A percentile compares a stretch with the other conserved stretches of the same genome.
These are phyloP conservation scores for Andrena praecox DNA, from an alignment of 2,888 invertebrate species.

Conservation along the genomic window DNA sequence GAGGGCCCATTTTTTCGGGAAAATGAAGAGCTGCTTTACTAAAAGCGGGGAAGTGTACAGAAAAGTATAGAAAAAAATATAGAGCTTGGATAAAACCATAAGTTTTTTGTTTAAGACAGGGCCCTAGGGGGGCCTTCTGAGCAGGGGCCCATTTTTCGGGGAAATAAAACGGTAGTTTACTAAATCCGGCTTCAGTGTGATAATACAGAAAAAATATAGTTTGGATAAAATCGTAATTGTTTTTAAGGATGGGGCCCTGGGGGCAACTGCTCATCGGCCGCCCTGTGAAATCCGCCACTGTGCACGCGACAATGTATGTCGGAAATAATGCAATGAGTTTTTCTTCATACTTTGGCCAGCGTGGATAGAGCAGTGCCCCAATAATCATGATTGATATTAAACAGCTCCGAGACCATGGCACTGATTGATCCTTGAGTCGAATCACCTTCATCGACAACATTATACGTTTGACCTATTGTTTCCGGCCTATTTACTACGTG, in stretches of 20 bases:
- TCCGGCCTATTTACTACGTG: slow-evolving; percentile 87
- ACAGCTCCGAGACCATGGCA: slow-evolving; percentile 92
- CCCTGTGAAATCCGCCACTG: not conserved
- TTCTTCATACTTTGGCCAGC: slow-evolving; percentile 89
- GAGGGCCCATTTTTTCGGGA: too few species aligned
- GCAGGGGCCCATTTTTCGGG: too few species aligned
- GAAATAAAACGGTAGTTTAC: too few species aligned
- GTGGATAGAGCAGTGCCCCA: slow-evolving; percentile 93
- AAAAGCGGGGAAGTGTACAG: too few species aligned
- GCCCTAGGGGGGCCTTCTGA: too few species aligned
- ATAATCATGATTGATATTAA: slow-evolving; percentile 94
- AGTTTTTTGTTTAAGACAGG: too few species aligned
- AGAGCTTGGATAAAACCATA: too few species aligned
- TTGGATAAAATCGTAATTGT: not conserved
- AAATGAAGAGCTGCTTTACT: too few species aligned
- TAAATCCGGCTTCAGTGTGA: not conserved
- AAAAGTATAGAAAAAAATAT: too few species aligned
- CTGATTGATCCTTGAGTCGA: slow-evolving; percentile 95
- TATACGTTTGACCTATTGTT: slow-evolving; percentile 89
- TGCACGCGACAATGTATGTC: slow-evolving; percentile 28
- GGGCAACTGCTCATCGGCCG: too few species aligned
- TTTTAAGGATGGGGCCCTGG: too few species aligned
- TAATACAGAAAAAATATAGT: not conserved
- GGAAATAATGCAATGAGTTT: slow-evolving; percentile 20
- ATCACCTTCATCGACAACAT: slow-evolving; percentile 93